A percentile compares a stretch with the other conserved stretches of the same genome.
These are phyloP conservation scores for Luperina nickerlii DNA, from an alignment of 2,888 invertebrate species.

Conservation along the genomic window DNA sequence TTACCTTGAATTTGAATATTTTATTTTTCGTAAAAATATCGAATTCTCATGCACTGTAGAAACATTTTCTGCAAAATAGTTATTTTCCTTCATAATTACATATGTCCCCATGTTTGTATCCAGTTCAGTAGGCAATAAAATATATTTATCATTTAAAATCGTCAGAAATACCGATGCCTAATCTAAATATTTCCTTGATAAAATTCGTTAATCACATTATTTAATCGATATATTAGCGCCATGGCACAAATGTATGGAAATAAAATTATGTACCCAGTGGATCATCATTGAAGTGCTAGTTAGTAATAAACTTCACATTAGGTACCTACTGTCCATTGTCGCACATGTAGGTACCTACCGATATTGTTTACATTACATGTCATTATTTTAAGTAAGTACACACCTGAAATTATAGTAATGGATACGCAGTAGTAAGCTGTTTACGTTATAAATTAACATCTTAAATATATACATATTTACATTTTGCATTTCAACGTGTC, in stretches of 20 bases:
- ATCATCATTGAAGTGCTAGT: slow-evolving; percentile 14
- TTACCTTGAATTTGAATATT: slow-evolving; percentile 14
- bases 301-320: slow-evolving; percentile 15
- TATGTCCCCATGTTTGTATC: no score
- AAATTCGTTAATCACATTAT: slow-evolving; percentile 11
- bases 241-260: slow-evolving; percentile 19
- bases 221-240: slow-evolving; percentile 30
- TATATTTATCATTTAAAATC: slow-evolving; percentile 11
- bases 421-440: slow-evolving; percentile 42
- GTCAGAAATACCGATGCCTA: slow-evolving; percentile 1
- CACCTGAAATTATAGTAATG: slow-evolving; percentile 8
- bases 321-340: slow-evolving; percentile 33
- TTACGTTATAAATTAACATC: slow-evolving; percentile 37
- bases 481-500: slow-evolving; percentile 8
- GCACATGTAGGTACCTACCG: slow-evolving; percentile 8
- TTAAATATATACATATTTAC: slow-evolving; percentile 8
- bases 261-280: neutral
- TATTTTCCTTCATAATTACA: neutral
- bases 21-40: slow-evolving; percentile 3
- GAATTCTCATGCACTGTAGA: neutral
- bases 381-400: slow-evolving; percentile 19
- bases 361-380: slow-evolving; percentile 35
- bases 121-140: neutral
- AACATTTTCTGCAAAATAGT: neutral
- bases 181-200: slow-evolving; percentile 6